Percentiles rank a stretch among this genome's conserved stretches.
These are phyloP conservation scores for Saxidomus purpurata DNA, from an alignment of 1,140 invertebrate genomes.

Conservation along the genomic window DNA sequence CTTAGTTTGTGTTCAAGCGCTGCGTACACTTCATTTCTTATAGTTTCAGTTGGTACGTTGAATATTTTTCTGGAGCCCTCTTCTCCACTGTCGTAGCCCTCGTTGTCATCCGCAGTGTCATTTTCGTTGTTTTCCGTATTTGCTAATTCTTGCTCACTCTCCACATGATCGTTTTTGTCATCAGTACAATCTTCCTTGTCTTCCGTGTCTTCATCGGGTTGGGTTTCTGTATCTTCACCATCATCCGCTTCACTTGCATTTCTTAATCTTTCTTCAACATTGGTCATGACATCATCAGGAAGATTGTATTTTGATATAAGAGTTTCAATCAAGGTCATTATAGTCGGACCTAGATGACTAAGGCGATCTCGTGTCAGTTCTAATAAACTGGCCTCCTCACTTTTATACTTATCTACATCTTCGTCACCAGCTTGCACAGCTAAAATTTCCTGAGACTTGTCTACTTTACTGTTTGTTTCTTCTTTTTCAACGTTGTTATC, in stretches of 20 bases:
- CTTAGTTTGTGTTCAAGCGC: neutral
- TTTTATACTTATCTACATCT: neutral
- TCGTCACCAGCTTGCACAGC: neutral
- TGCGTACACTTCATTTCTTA: neutral
- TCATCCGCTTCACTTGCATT: neutral
- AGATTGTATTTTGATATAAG: slow-evolving; percentile 38
- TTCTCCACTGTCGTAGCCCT: neutral
- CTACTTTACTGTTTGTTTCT: neutral
- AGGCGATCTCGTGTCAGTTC: neutral
- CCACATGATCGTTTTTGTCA: neutral
- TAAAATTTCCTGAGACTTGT: neutral
- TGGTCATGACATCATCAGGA: slow-evolving; percentile 1
- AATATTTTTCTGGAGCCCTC: neutral
- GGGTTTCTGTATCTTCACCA: neutral
- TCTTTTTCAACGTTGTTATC: neutral
- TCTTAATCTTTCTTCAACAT: slow-evolving; percentile 31
- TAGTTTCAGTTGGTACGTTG: neutral
- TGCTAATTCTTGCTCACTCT: neutral
- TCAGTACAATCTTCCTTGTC: neutral
- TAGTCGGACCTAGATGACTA: neutral
- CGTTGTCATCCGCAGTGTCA: neutral
- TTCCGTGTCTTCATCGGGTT: neutral
- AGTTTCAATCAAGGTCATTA: slow-evolving; percentile 4
- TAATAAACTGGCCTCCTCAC: neutral
- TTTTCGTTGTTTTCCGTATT: neutral